A percentile compares a stretch with the other conserved stretches of the same genome.
phyloP scores from a whole-genome alignment of 2,797 vertebrate species.

The Platyrinchus mystaceus region DNA sequence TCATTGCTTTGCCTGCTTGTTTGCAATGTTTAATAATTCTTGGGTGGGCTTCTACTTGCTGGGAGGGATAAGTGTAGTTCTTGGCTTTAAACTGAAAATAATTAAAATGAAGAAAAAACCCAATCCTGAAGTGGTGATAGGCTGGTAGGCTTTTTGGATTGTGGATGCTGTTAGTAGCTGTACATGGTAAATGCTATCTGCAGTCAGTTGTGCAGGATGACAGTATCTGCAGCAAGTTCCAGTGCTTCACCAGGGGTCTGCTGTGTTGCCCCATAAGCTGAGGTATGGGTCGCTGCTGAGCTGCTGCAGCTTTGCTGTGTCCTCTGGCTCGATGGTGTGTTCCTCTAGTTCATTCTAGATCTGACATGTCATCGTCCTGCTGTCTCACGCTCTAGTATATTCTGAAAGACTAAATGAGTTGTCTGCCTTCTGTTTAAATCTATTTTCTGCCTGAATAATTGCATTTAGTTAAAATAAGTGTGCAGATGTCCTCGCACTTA shows the following conservation, averaged over 20 bases:
- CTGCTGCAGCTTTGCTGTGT: neutral
- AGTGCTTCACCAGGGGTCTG: neutral
- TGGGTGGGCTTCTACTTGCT: neutral
- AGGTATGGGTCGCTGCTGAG: neutral
- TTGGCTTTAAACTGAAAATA: neutral
- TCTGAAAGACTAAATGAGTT: neutral
- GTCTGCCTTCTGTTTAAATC: neutral
- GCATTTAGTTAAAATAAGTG: neutral
- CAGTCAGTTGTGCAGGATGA: neutral
- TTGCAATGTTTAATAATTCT: neutral
- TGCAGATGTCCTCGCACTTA: neutral
- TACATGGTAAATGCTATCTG: neutral
- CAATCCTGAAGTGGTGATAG: rapidly evolving
- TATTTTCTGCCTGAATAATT: neutral
- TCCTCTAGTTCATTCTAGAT: neutral
- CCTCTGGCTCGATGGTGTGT: neutral
- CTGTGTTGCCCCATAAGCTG: neutral
- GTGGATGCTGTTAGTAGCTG: neutral
- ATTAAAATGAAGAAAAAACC: rapidly evolving
- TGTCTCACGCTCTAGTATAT: neutral
- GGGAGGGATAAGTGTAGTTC: neutral
- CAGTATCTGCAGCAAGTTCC: neutral
- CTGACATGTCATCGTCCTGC: neutral
- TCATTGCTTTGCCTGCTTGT: neutral
- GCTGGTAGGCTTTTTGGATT: neutral